Percentiles rank a stretch among this genome's conserved stretches.
These are phyloP conservation scores for Ariolimax columbianus DNA, from an alignment of 2,888 invertebrate species.

Conservation along the genomic window DNA sequence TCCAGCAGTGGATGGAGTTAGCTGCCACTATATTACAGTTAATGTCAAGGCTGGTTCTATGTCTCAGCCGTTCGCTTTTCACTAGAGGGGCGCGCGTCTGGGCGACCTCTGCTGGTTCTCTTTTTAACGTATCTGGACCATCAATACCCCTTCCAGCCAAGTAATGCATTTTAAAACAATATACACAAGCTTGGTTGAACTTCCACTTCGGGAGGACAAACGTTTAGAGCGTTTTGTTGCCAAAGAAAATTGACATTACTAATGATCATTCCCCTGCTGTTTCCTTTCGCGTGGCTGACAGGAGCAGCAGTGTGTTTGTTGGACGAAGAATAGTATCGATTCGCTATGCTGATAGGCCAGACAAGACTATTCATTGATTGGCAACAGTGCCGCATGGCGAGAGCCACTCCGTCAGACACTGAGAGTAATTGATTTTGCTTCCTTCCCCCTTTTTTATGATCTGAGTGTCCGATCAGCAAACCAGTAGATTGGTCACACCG, in stretches of 20 bases:
- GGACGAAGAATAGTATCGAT: slow-evolving; percentile 15
- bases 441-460: background rate
- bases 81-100: background rate
- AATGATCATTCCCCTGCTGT: background rate
- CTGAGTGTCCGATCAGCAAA: slow-evolving; percentile 15
- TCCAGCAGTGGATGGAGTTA: background rate
- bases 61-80: background rate
- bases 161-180: slow-evolving; percentile 20
- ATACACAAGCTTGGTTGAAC: slow-evolving; percentile 20
- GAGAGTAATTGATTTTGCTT: slow-evolving; percentile 38
- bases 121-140: background rate
- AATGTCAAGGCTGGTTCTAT: background rate
- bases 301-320: background rate
- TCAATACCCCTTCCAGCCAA: slow-evolving; percentile 10
- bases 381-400: background rate
- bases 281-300: background rate
- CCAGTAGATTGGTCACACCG: background rate
- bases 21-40: slow-evolving; percentile 6
- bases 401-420: background rate
- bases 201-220: background rate
- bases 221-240: background rate
- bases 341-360: slow-evolving; percentile 1
- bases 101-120: background rate
- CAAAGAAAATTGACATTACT: background rate
- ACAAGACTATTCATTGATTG: slow-evolving; percentile 37